Conservation (phyloP, 2,888 invertebrate species). For the Standfussiana lucernea region DNA sequence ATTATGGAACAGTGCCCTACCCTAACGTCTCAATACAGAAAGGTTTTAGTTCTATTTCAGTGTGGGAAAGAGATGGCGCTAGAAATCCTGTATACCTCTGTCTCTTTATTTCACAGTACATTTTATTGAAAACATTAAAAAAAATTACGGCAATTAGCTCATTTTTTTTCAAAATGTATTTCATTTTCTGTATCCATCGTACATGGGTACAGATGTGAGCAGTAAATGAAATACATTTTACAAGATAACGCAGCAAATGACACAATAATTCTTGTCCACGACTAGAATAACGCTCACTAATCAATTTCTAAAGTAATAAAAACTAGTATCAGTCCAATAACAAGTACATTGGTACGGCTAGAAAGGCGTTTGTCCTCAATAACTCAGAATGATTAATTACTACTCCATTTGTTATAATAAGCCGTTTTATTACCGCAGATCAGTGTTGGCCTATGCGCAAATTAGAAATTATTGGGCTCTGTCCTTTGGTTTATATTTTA, state of each 20-base stretch:
- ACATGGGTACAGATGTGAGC: background rate
- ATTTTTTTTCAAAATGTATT: background rate
- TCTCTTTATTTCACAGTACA: too few relatives aligned
- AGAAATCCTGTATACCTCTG: too few relatives aligned
- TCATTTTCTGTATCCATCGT: too few relatives aligned
- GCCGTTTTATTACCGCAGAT: conserved; percentile 57
- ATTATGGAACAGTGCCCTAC: background rate
- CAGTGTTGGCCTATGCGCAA: conserved; percentile 64
- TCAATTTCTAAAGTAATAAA: conserved; percentile 44
- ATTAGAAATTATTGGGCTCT: conserved; percentile 67
- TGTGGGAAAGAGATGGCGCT: too few relatives aligned
- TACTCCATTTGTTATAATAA: conserved; percentile 53
- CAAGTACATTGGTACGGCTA: conserved; percentile 26
- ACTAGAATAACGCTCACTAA: conserved; percentile 6
- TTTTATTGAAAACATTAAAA: too few relatives aligned
- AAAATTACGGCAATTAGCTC: background rate
- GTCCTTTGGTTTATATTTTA: conserved; percentile 51
- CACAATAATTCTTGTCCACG: conserved; percentile 23
- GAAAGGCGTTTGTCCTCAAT: conserved; percentile 49
- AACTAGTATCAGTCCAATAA: conserved; percentile 33
- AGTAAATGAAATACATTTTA: background rate
- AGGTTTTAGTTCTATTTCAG: too few relatives aligned
- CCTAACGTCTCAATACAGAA: too few relatives aligned
- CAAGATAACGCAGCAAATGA: conserved; percentile 11
- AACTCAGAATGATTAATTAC: conserved; percentile 49